These are phyloP conservation scores for Coecobrya sp. DNA, from an alignment of 2,888 invertebrate species.

Conservation along the genomic window DNA sequence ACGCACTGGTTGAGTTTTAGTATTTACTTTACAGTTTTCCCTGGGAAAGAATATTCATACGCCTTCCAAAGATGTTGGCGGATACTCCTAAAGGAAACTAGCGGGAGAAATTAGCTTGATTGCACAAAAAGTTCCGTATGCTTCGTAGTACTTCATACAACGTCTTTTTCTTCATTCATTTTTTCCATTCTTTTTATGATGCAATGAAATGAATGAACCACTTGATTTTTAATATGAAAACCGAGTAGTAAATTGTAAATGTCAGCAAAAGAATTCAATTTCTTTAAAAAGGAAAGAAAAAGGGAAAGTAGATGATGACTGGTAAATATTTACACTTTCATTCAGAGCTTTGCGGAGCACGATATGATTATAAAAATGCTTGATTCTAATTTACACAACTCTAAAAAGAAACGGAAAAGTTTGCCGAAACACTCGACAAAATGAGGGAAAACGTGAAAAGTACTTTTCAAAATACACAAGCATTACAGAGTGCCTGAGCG, in stretches of 20 bases:
- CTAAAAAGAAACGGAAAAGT: conserved; percentile 41
- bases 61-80: conserved; percentile 10
- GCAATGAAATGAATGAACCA: conserved; percentile 19
- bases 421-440: conserved; percentile 38
- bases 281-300: conserved; percentile 55
- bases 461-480: conserved; percentile 2
- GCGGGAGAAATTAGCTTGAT: conserved; percentile 75
- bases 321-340: conserved; percentile 79
- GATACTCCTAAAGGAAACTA: conserved; percentile 59
- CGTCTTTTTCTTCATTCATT: background rate
- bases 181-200: background rate
- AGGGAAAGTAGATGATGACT: conserved; percentile 68
- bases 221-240: conserved; percentile 67
- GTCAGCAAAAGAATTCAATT: conserved; percentile 69
- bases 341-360: conserved; percentile 17
- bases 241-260: conserved; percentile 26
- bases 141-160: too few species aligned
- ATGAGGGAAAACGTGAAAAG: conserved; percentile 42
- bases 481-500: background rate
- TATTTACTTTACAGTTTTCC: conserved; percentile 69
- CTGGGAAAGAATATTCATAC: conserved; percentile 9
- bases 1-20: background rate
- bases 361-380: conserved; percentile 34
- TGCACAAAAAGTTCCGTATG: conserved; percentile 48
- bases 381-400: conserved; percentile 76